Evolutionary conservation across 2,797 vertebrate species (phyloP), one percentile per base, ranked within the genome.

Genomic region (Bradypus variegatus): DNA sequence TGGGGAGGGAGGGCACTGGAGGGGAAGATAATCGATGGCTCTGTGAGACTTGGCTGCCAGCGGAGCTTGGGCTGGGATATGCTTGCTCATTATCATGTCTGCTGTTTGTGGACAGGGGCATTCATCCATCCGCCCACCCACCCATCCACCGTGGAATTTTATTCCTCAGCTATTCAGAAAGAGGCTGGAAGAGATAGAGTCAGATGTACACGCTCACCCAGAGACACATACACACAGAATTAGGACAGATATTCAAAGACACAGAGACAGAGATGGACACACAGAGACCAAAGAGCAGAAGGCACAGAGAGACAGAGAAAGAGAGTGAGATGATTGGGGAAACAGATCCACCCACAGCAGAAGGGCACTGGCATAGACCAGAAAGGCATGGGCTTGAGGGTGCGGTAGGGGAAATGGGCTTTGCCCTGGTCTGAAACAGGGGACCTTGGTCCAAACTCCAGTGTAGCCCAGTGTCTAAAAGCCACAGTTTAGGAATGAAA

Each of bases 1-100:
- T 69, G 38, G 58, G 48, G 48, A 86, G 92, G 93, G 93, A 72
- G 75, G 72, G 1, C 64, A 23, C 55, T n/a, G 33, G 89, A 25
- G 81, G 65, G 82, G 55, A 86, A 83, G 92, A 69, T 31, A 11
- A 93, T 89, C 58, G 92, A 96, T 95, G 73, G 55, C 25, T 64
- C 25, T 23, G 48, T 38, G 88, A 84, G 92, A 75, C 79, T 81
- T 31, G 73, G 73, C 94, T 70, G 85, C 89, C 86, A 27, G 80
- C 1, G 15, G 70, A 13, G 48, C 90, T 64, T 48, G 29, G 72
- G 89, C 27, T 11, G 41, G 83, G 75, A 48, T 45, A n/a, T 70
- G 67, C 90, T 75, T 81, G 41, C 88, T 93, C 64, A 48, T 94
- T 82, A 86, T 86, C 38, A 41, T 41, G 85, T 90, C 87, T 91